Evolutionary conservation across 37 sponge, comb jelly and placozoan species (phyloP).

Genomic region (Tethya wilhelma): DNA sequence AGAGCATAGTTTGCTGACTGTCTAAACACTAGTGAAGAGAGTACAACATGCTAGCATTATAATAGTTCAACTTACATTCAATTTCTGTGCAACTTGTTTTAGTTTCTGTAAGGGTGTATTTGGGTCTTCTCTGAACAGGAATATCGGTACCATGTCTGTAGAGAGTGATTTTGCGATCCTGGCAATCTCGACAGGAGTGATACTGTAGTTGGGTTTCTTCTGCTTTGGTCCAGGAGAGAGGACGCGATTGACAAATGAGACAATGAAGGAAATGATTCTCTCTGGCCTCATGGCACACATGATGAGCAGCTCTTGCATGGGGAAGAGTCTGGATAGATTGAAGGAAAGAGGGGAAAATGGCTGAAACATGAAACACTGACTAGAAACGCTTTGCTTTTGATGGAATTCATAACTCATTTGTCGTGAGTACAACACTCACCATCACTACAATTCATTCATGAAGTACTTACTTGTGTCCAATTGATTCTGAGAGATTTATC

Average conservation of each 20-base stretch:
- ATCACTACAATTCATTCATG: too few relatives aligned
- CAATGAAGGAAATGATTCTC: constrained; percentile 45
- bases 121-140: constrained; percentile 65
- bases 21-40: too few relatives aligned
- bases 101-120: constrained; percentile 29
- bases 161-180: constrained; percentile 13
- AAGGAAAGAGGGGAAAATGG: background rate
- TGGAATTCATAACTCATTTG: too few relatives aligned
- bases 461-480: constrained; percentile 47
- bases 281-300: constrained; percentile 70
- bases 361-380: background rate
- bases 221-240: constrained; percentile 26
- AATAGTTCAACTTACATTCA: constrained; percentile 14
- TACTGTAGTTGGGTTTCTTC: constrained; percentile 15
- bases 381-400: background rate
- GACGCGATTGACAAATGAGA: constrained; percentile 44
- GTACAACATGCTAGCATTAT: background rate
- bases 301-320: constrained; percentile 62
- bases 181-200: constrained; percentile 20
- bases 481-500: constrained; percentile 7
- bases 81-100: constrained; percentile 21
- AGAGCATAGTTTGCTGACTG: too few relatives aligned
- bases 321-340: constrained; percentile 37
- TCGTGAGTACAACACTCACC: too few relatives aligned
- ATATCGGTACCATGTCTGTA: constrained; percentile 13